Evolutionary conservation across 1,140 invertebrate species (phyloP).

Genomic region (Hermetia illucens): DNA sequence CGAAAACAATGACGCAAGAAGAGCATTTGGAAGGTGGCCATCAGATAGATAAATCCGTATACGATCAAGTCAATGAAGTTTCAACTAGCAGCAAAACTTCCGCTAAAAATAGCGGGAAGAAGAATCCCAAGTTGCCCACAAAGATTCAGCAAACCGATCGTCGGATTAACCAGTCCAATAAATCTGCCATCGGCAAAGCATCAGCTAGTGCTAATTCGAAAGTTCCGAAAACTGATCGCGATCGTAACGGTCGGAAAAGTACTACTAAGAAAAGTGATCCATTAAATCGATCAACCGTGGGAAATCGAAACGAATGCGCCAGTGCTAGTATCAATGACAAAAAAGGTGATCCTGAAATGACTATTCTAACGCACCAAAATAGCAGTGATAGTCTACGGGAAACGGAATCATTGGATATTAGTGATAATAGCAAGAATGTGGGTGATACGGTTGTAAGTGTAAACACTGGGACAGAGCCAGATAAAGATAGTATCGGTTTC

Average conservation of each 20-base stretch:
- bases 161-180: no score
- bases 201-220: background rate
- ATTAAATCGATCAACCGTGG: no score
- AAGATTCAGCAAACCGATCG: no score
- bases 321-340: background rate
- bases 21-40: conserved; percentile 1
- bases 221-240: background rate
- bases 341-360: background rate
- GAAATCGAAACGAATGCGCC: no score
- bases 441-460: no score
- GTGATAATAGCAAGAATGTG: background rate
- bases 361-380: conserved; percentile 1
- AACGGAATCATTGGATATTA: background rate
- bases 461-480: no score
- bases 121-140: background rate
- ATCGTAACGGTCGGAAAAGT: background rate
- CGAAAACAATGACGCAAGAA: background rate
- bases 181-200: background rate
- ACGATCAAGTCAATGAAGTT: background rate
- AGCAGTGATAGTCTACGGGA: conserved; percentile 1
- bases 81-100: background rate
- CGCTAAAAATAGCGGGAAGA: conserved; percentile 1
- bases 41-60: conserved; percentile 1
- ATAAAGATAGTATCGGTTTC: no score
- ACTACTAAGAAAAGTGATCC: no score